phyloP scores from a whole-genome alignment of 2,113 vertebrate genomes.

The Erythrocebus patas region DNA sequence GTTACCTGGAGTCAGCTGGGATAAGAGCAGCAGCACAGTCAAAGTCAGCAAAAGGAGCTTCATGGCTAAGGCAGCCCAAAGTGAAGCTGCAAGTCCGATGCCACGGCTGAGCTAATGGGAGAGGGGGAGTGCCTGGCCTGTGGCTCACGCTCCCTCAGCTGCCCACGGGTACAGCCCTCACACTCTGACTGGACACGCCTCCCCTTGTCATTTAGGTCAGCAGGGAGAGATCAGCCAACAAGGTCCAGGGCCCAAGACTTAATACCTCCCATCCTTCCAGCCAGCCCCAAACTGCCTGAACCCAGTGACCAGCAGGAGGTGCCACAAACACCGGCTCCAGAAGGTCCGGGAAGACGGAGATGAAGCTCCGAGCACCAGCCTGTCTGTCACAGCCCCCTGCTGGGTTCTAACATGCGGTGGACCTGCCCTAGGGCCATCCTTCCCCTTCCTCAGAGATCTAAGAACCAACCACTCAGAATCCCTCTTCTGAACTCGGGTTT shows the following conservation, averaged over 20 bases:
- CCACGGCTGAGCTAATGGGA: not conserved
- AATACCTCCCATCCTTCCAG: not conserved
- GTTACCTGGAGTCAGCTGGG: slow-evolving; percentile 70
- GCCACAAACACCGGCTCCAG: not conserved
- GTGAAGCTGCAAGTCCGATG: not conserved
- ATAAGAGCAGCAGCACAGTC: slow-evolving; percentile 48
- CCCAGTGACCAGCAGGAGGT: not conserved
- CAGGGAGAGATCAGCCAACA: not conserved
- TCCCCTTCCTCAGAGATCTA: not conserved
- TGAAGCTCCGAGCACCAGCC: too few species aligned
- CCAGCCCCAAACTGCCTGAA: not conserved
- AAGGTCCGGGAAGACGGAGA: too few species aligned
- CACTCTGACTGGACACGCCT: not conserved
- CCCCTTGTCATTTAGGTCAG: not conserved
- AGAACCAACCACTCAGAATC: not conserved
- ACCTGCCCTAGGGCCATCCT: too few species aligned
- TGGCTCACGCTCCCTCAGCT: not conserved
- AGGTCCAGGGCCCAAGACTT: too few species aligned
- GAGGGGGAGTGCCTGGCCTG: not conserved
- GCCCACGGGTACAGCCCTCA: not conserved
- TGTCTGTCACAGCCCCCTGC: too few species aligned
- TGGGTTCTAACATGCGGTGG: not conserved
- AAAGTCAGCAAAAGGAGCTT: slow-evolving; percentile 63
- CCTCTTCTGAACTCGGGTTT: not conserved
- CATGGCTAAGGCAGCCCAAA: slow-evolving; percentile 44